phyloP scores from a whole-genome alignment of 2,888 invertebrate species.

The Brenthis ino region DNA sequence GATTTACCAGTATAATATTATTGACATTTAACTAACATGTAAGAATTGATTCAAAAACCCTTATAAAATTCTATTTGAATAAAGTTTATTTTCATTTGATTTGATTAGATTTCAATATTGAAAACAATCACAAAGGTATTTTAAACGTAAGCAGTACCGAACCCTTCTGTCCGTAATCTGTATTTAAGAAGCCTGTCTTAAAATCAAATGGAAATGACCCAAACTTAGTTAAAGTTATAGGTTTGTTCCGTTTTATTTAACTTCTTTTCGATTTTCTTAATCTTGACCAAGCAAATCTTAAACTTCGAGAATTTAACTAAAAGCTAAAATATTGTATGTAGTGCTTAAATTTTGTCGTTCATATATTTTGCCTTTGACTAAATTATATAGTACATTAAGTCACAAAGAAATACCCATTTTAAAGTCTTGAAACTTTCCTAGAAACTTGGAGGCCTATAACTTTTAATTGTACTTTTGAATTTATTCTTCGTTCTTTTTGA shows the following conservation, averaged over 20 bases:
- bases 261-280: background rate
- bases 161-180: slow-evolving; percentile 10
- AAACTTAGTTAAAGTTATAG: slow-evolving; percentile 9
- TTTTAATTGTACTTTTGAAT: slow-evolving; percentile 14
- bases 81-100: too few relatives aligned
- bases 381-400: background rate
- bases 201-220: slow-evolving; percentile 16
- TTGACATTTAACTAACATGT: too few relatives aligned
- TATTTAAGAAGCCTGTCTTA: slow-evolving; percentile 18
- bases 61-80: too few relatives aligned
- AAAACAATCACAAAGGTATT: too few relatives aligned
- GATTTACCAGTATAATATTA: too few relatives aligned
- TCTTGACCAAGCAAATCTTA: background rate
- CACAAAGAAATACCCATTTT: slow-evolving; percentile 3
- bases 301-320: background rate
- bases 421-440: slow-evolving; percentile 4
- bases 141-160: background rate
- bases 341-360: background rate
- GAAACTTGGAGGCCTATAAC: slow-evolving; percentile 12
- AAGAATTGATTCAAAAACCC: too few relatives aligned
- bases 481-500: slow-evolving; percentile 5
- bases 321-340: background rate
- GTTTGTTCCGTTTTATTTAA: background rate
- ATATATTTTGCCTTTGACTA: background rate
- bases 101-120: too few relatives aligned